phyloP scores from a whole-genome alignment of 2,797 vertebrate species.

The Thripadectes ignobilis region DNA sequence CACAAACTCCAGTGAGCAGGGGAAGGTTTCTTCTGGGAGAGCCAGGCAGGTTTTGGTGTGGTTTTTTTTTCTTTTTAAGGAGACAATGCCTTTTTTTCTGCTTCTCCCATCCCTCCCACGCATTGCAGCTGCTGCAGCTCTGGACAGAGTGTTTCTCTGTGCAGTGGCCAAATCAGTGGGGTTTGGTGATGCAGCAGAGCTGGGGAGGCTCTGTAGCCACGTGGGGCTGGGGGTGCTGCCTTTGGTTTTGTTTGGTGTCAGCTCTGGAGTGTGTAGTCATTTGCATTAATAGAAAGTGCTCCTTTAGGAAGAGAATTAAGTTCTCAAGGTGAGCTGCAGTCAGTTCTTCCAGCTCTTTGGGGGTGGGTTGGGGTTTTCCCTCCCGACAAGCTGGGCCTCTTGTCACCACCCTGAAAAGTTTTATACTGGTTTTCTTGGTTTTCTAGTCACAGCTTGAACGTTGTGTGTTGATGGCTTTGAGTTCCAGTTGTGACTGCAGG shows the following conservation, averaged over 20 bases:
- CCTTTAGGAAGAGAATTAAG: neutral
- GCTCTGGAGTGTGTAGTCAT: neutral
- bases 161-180: neutral
- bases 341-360: neutral
- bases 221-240: neutral
- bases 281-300: neutral
- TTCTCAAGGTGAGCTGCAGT: neutral
- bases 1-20: rapidly evolving
- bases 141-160: neutral
- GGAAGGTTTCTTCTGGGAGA: neutral
- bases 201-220: neutral
- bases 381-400: neutral
- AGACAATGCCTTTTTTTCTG: neutral
- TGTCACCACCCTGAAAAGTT: neutral
- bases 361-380: neutral
- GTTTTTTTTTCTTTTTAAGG: neutral
- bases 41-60: neutral
- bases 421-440: neutral
- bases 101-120: neutral
- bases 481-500: rapidly evolving
- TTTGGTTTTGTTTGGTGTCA: neutral
- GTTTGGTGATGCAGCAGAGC: neutral
- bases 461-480: neutral
- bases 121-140: neutral
- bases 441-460: neutral